These are phyloP conservation scores for Sebastes itinus DNA, from an alignment of 2,797 vertebrate genomes.

Conservation along the genomic window DNA sequence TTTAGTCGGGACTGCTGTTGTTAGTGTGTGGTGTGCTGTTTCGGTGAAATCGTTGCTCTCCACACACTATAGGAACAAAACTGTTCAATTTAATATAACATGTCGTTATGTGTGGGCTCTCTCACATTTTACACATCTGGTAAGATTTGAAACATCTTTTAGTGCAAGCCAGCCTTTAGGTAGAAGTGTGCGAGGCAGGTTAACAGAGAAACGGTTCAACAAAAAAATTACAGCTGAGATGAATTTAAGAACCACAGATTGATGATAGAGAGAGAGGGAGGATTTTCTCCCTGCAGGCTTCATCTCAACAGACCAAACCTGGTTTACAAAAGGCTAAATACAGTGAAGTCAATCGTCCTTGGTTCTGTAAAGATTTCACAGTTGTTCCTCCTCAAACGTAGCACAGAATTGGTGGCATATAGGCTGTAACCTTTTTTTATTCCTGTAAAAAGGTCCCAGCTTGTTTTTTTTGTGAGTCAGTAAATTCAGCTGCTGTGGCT, in stretches of 20 bases:
- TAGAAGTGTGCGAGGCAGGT: not conserved
- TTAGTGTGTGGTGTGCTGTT: no score
- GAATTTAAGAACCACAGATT: not conserved
- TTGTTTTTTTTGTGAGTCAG: constrained; percentile 30
- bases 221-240: not conserved
- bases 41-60: accelerated
- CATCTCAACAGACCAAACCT: not conserved
- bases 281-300: not conserved
- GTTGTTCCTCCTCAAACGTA: not conserved
- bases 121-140: no score
- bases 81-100: no score
- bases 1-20: accelerated
- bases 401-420: not conserved
- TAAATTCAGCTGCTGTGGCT: constrained; percentile 43
- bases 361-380: constrained; percentile 4
- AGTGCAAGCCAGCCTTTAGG: no score
- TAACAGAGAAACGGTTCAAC: not conserved
- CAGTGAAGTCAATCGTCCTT: not conserved
- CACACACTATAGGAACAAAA: no score
- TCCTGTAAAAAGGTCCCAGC: constrained; percentile 14
- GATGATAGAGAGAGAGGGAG: not conserved
- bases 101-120: no score
- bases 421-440: constrained; percentile 6
- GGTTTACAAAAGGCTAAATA: not conserved
- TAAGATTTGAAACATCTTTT: no score